Evolutionary conservation across 2,888 invertebrate species (phyloP).

Genomic region (Nephrocerus scutellatus): DNA sequence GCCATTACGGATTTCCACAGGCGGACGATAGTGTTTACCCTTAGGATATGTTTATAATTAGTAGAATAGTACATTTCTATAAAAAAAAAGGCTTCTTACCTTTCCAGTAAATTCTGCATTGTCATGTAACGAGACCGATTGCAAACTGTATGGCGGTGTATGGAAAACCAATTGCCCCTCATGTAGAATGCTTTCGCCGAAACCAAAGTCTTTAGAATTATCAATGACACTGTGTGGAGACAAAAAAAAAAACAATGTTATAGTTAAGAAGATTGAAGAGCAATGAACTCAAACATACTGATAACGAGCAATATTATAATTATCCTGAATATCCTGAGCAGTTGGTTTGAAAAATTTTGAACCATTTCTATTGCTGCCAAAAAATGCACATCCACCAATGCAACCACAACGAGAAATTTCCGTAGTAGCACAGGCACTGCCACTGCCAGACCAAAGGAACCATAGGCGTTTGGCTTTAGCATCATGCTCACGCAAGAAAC

Average conservation of each 20-base stretch:
- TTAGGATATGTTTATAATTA: slow-evolving; percentile 8
- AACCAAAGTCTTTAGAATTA: slow-evolving; percentile 76
- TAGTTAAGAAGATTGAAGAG: not conserved
- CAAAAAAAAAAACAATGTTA: slow-evolving; percentile 3
- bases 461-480: slow-evolving; percentile 77
- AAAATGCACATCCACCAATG: slow-evolving; percentile 90
- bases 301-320: slow-evolving; percentile 68
- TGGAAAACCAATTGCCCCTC: slow-evolving; percentile 81
- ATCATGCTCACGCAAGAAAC: slow-evolving; percentile 74
- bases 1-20: slow-evolving; percentile 38
- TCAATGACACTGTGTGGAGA: slow-evolving; percentile 58
- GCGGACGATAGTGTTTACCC: slow-evolving; percentile 40
- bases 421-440: slow-evolving; percentile 36
- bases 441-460: slow-evolving; percentile 78
- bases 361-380: slow-evolving; percentile 87
- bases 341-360: slow-evolving; percentile 80
- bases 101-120: slow-evolving; percentile 47
- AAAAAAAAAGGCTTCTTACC: slow-evolving; percentile 14
- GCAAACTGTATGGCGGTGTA: slow-evolving; percentile 77
- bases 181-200: slow-evolving; percentile 89
- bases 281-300: slow-evolving; percentile 32
- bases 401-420: slow-evolving; percentile 83
- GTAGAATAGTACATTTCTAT: not conserved
- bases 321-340: slow-evolving; percentile 70
- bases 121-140: slow-evolving; percentile 70